phyloP scores from a whole-genome alignment of 1,140 invertebrate species.

The Calephelis nemesis region DNA sequence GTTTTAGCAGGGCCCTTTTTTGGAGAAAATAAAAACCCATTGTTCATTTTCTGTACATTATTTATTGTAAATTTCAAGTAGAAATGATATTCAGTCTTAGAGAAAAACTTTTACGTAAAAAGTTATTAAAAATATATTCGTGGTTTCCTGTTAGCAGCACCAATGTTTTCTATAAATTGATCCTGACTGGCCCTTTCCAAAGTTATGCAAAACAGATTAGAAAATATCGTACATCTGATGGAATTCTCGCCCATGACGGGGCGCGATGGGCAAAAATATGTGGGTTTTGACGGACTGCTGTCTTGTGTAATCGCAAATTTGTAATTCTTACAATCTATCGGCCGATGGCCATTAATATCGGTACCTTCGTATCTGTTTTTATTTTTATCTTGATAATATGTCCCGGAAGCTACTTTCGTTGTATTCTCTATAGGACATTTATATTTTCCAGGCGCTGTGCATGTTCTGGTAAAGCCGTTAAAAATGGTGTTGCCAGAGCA shows the following conservation, averaged over 20 bases:
- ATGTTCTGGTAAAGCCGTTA: conserved; percentile 60
- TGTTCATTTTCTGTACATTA: too few relatives aligned
- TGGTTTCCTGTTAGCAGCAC: conserved; percentile 53
- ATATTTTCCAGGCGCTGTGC: conserved; percentile 56
- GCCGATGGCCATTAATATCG: conserved; percentile 27
- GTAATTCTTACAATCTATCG: conserved; percentile 69
- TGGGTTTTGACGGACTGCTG: conserved; percentile 43
- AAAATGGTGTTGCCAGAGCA: conserved; percentile 68
- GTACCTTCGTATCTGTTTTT: conserved; percentile 5
- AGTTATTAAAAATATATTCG: conserved; percentile 32
- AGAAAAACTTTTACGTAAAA: neutral
- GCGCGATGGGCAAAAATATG: conserved; percentile 63
- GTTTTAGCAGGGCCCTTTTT: too few relatives aligned
- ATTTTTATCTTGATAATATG: conserved; percentile 36
- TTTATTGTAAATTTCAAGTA: neutral
- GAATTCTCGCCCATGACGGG: conserved; percentile 44
- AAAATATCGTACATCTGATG: conserved; percentile 67
- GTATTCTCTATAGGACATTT: conserved; percentile 53
- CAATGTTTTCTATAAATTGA: conserved; percentile 50
- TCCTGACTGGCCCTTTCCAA: conserved; percentile 59
- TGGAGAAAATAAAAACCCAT: too few relatives aligned
- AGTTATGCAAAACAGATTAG: conserved; percentile 67
- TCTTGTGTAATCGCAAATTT: conserved; percentile 64
- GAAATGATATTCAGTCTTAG: conserved; percentile 26
- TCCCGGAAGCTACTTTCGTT: conserved; percentile 38